These are phyloP conservation scores for Anarhynchus alexandrinus DNA, from an alignment of 2,113 vertebrate genomes.

Conservation along the genomic window DNA sequence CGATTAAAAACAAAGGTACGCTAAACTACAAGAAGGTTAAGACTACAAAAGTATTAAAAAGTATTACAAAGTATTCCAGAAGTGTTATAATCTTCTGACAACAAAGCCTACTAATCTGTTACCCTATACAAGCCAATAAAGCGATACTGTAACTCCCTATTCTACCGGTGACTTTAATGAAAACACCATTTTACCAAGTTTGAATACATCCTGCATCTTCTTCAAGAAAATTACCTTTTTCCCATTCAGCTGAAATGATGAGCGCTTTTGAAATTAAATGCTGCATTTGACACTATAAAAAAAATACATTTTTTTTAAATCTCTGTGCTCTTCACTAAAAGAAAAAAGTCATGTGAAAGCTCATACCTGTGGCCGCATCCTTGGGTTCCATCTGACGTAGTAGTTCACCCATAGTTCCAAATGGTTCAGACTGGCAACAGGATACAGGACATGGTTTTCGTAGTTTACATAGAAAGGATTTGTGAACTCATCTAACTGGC, in stretches of 20 bases:
- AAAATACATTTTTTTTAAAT: rapidly evolving
- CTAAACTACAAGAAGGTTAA: neutral
- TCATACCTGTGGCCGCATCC: conserved; percentile 92
- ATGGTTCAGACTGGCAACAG: conserved; percentile 88
- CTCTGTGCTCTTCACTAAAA: neutral
- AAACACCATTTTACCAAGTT: neutral
- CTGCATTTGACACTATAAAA: neutral
- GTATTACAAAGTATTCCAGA: neutral
- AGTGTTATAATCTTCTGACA: neutral
- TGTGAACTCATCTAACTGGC: conserved; percentile 90
- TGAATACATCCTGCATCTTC: neutral
- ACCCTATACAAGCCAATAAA: neutral
- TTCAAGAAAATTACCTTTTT: neutral
- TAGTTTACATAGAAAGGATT: conserved; percentile 96
- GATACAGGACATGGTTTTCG: conserved; percentile 90
- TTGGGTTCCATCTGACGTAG: conserved; percentile 93
- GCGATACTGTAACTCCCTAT: neutral
- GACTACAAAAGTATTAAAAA: neutral
- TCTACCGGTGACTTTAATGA: neutral
- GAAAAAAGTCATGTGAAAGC: neutral
- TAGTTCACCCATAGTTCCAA: conserved; percentile 94
- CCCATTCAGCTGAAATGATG: neutral
- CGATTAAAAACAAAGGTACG: neutral
- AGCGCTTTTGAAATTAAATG: neutral
- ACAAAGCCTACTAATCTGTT: neutral